These are phyloP conservation scores for Chymomyza caudatula DNA, from an alignment of 2,888 invertebrate species.

Conservation along the genomic window DNA sequence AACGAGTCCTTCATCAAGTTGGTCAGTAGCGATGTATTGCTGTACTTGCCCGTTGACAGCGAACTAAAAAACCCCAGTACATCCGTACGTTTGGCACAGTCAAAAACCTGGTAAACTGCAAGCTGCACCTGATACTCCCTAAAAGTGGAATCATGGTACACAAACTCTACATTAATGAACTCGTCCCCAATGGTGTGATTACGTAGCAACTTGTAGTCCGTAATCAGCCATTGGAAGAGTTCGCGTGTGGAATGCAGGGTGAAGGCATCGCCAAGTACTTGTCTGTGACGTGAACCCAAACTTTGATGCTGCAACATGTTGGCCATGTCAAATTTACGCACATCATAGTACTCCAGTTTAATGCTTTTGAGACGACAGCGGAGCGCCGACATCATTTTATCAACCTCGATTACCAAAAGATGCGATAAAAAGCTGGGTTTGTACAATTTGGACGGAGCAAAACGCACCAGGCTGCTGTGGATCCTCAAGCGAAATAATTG, in stretches of 20 bases:
- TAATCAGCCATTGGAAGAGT: slow-evolving; percentile 58
- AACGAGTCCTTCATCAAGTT: slow-evolving; percentile 64
- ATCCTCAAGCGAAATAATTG: slow-evolving; percentile 44
- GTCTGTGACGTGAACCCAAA: background rate
- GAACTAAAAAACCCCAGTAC: slow-evolving; percentile 46
- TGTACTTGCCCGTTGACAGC: slow-evolving; percentile 26
- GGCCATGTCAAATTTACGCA: slow-evolving; percentile 66
- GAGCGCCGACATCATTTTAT: slow-evolving; percentile 40
- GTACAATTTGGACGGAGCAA: slow-evolving; percentile 39
- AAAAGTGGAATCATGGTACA: slow-evolving; percentile 24
- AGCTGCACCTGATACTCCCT: slow-evolving; percentile 36
- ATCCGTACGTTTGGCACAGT: slow-evolving; percentile 38
- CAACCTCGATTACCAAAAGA: slow-evolving; percentile 57
- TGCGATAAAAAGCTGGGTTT: slow-evolving; percentile 53
- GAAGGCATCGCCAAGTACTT: slow-evolving; percentile 4
- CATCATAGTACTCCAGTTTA: slow-evolving; percentile 61
- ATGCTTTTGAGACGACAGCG: slow-evolving; percentile 39
- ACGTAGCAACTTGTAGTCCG: slow-evolving; percentile 44
- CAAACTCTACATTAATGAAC: slow-evolving; percentile 56
- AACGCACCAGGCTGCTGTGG: slow-evolving; percentile 49
- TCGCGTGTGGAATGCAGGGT: slow-evolving; percentile 49
- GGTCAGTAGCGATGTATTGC: slow-evolving; percentile 39
- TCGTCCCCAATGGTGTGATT: slow-evolving; percentile 54
- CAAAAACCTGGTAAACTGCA: slow-evolving; percentile 49
- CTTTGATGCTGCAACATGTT: slow-evolving; percentile 43